Evolutionary conservation across 2,888 invertebrate species (phyloP).

Genomic region (Idaea dimidiata): DNA sequence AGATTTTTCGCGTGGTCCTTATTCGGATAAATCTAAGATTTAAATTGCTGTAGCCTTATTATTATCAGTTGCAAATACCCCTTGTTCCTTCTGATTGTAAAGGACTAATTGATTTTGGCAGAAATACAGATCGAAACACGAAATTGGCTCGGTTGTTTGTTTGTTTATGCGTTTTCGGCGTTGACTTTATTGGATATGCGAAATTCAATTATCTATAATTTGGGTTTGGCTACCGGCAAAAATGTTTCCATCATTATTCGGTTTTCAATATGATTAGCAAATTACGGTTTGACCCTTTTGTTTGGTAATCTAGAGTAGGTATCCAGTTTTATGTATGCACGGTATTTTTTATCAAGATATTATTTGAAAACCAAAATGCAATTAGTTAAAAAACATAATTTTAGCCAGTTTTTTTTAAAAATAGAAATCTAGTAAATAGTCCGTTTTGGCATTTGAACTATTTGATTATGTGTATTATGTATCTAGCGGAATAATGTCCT

Average conservation of each 20-base stretch:
- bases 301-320: background rate
- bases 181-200: slow-evolving; percentile 41
- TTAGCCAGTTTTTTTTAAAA: no score
- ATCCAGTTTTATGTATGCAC: background rate
- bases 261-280: slow-evolving; percentile 9
- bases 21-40: slow-evolving; percentile 8
- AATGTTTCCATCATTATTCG: slow-evolving; percentile 1
- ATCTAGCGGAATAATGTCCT: no score
- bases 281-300: background rate
- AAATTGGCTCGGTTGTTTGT: slow-evolving; percentile 59
- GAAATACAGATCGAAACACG: slow-evolving; percentile 54
- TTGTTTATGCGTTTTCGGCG: slow-evolving; percentile 45
- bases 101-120: slow-evolving; percentile 73
- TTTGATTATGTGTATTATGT: no score
- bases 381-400: no score
- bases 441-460: no score
- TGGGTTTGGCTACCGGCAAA: slow-evolving; percentile 20
- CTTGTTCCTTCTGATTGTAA: slow-evolving; percentile 52
- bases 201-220: slow-evolving; percentile 41
- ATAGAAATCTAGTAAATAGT: no score
- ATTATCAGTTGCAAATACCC: slow-evolving; percentile 7
- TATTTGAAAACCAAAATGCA: no score
- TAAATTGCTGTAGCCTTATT: slow-evolving; percentile 23
- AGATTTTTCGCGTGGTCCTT: slow-evolving; percentile 11
- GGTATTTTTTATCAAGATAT: no score